phyloP scores from a whole-genome alignment of 2,888 invertebrate species.

The Cyclophora albipunctata region DNA sequence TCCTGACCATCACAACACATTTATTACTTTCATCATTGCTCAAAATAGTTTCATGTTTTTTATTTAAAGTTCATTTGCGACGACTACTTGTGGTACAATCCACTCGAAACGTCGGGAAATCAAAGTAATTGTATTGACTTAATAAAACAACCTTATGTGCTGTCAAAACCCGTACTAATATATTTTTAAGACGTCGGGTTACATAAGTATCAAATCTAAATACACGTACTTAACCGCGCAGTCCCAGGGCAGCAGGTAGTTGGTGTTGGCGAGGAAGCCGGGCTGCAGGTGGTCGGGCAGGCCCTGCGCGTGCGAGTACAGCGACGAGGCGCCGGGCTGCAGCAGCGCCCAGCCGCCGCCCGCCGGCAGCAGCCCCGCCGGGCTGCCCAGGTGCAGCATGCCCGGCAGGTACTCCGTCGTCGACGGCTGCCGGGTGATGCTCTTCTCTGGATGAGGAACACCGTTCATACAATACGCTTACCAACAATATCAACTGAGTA shows the following conservation, averaged over 20 bases:
- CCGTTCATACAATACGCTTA: no score
- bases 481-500: no score
- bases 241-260: slow-evolving; percentile 96
- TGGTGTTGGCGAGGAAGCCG: slow-evolving; percentile 91
- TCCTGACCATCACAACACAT: slow-evolving; percentile 21
- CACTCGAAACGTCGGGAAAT: no score
- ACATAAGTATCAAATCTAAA: no score
- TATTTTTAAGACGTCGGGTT: no score
- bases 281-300: slow-evolving; percentile 89
- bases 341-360: slow-evolving; percentile 94
- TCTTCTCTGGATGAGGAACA: slow-evolving; percentile 64
- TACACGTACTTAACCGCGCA: slow-evolving; percentile 49
- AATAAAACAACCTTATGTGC: no score
- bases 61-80: no score
- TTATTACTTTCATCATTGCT: no score
- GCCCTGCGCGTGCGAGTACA: slow-evolving; percentile 92
- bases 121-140: no score
- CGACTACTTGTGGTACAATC: no score
- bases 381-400: slow-evolving; percentile 89
- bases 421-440: slow-evolving; percentile 80
- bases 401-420: slow-evolving; percentile 94
- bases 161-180: no score
- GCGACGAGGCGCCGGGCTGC: slow-evolving; percentile 90
- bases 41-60: no score
- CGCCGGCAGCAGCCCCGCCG: slow-evolving; percentile 84